Percentiles rank a stretch among this genome's conserved stretches.
These are phyloP conservation scores for Eulemur rufifrons DNA, from an alignment of 2,113 vertebrate genomes.

Conservation along the genomic window DNA sequence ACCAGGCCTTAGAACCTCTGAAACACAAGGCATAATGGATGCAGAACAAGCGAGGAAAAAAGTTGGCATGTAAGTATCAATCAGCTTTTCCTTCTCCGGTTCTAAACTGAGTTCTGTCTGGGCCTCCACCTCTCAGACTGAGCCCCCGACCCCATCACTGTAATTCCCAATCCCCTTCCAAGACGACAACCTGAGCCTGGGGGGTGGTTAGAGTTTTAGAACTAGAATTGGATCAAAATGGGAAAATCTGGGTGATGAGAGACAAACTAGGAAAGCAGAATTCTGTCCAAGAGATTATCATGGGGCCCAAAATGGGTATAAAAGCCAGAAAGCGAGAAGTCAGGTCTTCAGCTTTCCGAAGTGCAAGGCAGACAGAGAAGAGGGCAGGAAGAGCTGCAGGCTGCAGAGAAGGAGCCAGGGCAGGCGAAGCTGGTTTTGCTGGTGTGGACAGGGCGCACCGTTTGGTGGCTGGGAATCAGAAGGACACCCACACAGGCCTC, in stretches of 20 bases:
- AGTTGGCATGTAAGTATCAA: not conserved
- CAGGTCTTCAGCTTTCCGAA: not conserved
- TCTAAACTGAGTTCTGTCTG: not conserved
- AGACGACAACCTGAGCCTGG: not conserved
- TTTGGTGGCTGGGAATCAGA: not conserved
- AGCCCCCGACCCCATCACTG: not conserved
- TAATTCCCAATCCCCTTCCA: not conserved
- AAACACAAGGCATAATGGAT: not conserved
- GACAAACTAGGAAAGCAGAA: not conserved
- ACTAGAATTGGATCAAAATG: not conserved
- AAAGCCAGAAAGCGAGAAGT: not conserved
- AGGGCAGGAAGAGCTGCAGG: not conserved
- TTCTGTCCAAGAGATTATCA: not conserved
- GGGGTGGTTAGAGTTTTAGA: not conserved
- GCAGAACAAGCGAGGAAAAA: not conserved
- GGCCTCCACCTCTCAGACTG: not conserved
- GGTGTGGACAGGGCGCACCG: not conserved
- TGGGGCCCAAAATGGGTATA: not conserved
- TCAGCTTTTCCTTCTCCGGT: not conserved
- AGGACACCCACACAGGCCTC: not conserved
- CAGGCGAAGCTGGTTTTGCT: too few species aligned
- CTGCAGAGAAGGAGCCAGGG: fast-evolving
- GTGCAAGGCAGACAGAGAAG: not conserved
- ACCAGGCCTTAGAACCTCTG: not conserved
- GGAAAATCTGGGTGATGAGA: not conserved